phyloP scores from a whole-genome alignment of 2,797 vertebrate species.

The Dicrostonyx torquatus region DNA sequence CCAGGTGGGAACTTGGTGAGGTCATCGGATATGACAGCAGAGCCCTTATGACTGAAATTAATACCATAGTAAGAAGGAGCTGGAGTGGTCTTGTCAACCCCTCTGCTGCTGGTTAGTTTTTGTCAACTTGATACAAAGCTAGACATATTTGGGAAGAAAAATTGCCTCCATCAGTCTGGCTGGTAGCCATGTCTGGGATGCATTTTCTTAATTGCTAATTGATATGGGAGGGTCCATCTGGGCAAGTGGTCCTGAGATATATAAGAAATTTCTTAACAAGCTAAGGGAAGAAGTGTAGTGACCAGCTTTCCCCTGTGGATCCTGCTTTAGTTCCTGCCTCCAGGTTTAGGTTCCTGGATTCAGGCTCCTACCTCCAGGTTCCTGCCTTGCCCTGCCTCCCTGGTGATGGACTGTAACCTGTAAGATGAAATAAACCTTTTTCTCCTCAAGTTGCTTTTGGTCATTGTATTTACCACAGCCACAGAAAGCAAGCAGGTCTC shows the following conservation, averaged over 20 bases:
- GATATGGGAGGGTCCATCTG: neutral
- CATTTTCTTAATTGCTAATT: neutral
- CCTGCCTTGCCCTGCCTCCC: neutral
- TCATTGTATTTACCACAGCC: neutral
- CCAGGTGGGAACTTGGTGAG: neutral
- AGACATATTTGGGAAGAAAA: neutral
- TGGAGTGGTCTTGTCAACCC: neutral
- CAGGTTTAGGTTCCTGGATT: neutral
- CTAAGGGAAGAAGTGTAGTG: no score
- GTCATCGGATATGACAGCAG: neutral
- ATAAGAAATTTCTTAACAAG: neutral
- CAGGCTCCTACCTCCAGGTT: neutral
- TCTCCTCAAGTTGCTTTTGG: neutral
- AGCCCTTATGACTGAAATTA: neutral
- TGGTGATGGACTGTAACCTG: neutral
- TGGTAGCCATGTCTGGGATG: neutral
- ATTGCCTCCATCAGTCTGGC: no score
- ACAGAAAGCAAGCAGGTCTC: neutral
- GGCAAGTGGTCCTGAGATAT: neutral
- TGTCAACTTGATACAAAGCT: neutral
- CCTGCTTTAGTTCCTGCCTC: neutral
- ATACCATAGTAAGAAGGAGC: neutral
- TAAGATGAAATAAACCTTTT: neutral
- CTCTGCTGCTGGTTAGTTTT: neutral
- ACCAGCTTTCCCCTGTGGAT: neutral